phyloP scores from a whole-genome alignment of 2,113 vertebrate genomes.

The Lepus europaeus region DNA sequence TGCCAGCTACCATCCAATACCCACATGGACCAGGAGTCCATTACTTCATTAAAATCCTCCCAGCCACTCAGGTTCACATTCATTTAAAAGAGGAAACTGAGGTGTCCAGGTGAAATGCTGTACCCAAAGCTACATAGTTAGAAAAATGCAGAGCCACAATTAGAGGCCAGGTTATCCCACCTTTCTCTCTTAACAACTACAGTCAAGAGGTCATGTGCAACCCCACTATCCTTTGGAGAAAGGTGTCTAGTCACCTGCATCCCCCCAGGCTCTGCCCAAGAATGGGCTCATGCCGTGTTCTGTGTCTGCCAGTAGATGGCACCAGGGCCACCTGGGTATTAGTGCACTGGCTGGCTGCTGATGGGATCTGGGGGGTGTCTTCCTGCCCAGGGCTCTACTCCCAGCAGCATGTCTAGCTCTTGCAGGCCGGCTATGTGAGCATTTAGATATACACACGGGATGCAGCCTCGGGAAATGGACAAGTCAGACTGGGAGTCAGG shows the following conservation, averaged over 20 bases:
- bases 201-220: not conserved
- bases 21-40: not conserved
- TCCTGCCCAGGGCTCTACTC: not conserved
- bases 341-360: not conserved
- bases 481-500: not conserved
- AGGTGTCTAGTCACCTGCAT: too few relatives aligned
- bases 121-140: not conserved
- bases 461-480: not conserved
- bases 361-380: accelerated
- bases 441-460: accelerated
- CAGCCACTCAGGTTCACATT: not conserved
- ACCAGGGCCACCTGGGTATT: not conserved
- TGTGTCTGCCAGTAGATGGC: not conserved
- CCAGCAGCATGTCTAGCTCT: not conserved
- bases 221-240: too few relatives aligned
- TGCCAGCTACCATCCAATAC: not conserved
- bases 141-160: not conserved
- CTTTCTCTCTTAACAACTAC: not conserved
- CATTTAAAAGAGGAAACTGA: not conserved
- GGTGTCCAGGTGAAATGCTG: not conserved
- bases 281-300: not conserved
- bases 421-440: not conserved
- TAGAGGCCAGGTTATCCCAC: not conserved
- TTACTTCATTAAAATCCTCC: not conserved
- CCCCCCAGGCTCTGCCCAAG: not conserved